These are phyloP conservation scores for Austrofundulus limnaeus DNA, from an alignment of 2,113 vertebrate genomes.

Conservation along the genomic window DNA sequence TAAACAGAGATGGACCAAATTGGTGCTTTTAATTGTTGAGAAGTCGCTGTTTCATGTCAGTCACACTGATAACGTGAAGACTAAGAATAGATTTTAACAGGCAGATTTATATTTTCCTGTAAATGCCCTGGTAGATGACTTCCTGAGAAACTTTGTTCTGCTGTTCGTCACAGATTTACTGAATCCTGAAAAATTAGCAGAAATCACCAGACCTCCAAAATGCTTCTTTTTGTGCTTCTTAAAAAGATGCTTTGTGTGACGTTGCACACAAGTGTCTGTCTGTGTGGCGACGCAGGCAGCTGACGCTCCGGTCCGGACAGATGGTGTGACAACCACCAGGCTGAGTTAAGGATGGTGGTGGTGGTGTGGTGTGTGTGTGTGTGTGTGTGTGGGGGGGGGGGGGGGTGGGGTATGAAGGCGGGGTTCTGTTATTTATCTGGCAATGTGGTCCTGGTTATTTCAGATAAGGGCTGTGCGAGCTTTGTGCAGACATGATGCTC, in stretches of 20 bases:
- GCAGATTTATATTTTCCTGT: conserved; percentile 39
- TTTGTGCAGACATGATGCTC: conserved; percentile 69
- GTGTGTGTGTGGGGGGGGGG: too few relatives aligned
- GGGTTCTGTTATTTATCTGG: conserved; percentile 61
- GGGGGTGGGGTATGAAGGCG: conserved; percentile 36
- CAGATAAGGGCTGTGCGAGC: conserved; percentile 69
- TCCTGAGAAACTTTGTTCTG: conserved; percentile 37
- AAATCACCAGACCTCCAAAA: too few relatives aligned
- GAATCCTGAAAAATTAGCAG: too few relatives aligned
- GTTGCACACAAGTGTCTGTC: not conserved
- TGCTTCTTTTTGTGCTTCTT: conserved; percentile 7
- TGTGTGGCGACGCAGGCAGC: not conserved
- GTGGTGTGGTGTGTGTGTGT: too few relatives aligned
- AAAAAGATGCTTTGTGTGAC: conserved; percentile 3
- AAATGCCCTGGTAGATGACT: conserved; percentile 38
- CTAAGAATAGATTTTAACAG: conserved; percentile 28
- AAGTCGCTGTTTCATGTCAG: conserved; percentile 21
- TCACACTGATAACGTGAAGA: conserved; percentile 14
- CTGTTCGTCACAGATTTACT: conserved; percentile 28
- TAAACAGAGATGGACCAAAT: not conserved
- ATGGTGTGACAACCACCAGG: conserved; percentile 20
- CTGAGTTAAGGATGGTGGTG: not conserved
- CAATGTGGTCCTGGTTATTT: conserved; percentile 71
- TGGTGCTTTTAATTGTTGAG: conserved; percentile 22
- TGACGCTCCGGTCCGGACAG: conserved; percentile 14